Evolutionary conservation across 2,113 vertebrate genomes (phyloP).

Genomic region (Mobula hypostoma): DNA sequence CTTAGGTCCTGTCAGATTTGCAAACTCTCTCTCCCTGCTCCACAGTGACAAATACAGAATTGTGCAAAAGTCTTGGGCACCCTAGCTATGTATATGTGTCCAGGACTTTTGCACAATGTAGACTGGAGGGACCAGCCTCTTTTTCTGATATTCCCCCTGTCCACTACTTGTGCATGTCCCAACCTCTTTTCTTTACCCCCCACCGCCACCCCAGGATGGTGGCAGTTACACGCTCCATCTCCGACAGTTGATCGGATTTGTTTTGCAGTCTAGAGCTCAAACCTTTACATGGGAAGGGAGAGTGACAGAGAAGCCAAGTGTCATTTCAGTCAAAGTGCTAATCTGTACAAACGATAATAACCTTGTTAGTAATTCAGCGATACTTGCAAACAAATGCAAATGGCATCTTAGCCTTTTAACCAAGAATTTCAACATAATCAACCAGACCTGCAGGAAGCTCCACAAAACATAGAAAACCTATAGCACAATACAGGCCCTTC

Average conservation of each 20-base stretch:
- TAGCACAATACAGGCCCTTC: too few relatives aligned
- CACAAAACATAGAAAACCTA: too few relatives aligned
- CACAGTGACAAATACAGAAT: too few relatives aligned
- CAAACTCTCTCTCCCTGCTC: too few relatives aligned
- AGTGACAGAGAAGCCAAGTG: not conserved
- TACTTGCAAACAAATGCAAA: not conserved
- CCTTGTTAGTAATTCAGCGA: not conserved
- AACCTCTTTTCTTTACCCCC: not conserved
- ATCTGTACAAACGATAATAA: not conserved
- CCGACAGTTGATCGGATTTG: not conserved
- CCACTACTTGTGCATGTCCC: not conserved
- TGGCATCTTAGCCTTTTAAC: not conserved
- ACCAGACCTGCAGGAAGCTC: not conserved
- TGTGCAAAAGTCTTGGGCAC: too few relatives aligned
- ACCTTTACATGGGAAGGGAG: not conserved
- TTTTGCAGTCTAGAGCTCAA: not conserved
- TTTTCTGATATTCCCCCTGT: slow-evolving; percentile 1
- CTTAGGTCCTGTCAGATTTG: too few relatives aligned
- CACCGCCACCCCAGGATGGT: not conserved
- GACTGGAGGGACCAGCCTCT: not conserved
- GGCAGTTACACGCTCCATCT: not conserved
- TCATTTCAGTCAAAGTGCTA: not conserved
- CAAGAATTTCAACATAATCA: not conserved
- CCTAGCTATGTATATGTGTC: too few relatives aligned
- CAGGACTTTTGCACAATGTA: too few relatives aligned